Evolutionary conservation across 1,140 invertebrate species (phyloP).

Genomic region (Maniola jurtina): DNA sequence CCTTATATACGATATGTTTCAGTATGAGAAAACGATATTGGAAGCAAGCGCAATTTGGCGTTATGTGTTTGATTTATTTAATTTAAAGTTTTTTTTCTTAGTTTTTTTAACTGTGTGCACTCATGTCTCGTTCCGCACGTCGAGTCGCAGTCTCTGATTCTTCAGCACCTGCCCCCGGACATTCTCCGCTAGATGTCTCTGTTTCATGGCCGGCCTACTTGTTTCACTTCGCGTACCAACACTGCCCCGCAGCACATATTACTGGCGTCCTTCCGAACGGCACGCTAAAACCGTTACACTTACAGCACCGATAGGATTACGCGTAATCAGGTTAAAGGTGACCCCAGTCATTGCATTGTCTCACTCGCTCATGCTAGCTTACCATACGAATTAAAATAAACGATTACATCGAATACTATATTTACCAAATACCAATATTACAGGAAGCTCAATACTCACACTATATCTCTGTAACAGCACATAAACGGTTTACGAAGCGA

Average conservation of each 20-base stretch:
- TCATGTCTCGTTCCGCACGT: slow-evolving; percentile 74
- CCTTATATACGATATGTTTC: slow-evolving; percentile 73
- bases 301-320: slow-evolving; percentile 32
- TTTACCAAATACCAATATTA: slow-evolving; percentile 37
- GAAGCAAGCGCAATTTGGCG: slow-evolving; percentile 76
- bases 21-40: slow-evolving; percentile 62
- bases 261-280: slow-evolving; percentile 30
- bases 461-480: slow-evolving; percentile 26
- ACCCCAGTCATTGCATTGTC: slow-evolving; percentile 47
- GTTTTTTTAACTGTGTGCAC: slow-evolving; percentile 34
- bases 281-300: slow-evolving; percentile 22
- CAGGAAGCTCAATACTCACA: slow-evolving; percentile 33
- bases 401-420: slow-evolving; percentile 40
- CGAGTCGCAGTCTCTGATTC: slow-evolving; percentile 71
- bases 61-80: slow-evolving; percentile 38
- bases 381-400: slow-evolving; percentile 38
- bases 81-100: slow-evolving; percentile 35
- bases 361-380: slow-evolving; percentile 39
- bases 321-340: slow-evolving; percentile 44
- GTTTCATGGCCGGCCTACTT: slow-evolving; percentile 75
- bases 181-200: slow-evolving; percentile 60
- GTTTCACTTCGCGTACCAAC: slow-evolving; percentile 61
- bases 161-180: slow-evolving; percentile 70
- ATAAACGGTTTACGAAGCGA: slow-evolving; percentile 28
- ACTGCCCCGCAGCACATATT: slow-evolving; percentile 50